Evolutionary conservation across 2,113 vertebrate species (phyloP).

Genomic region (Catagonus wagneri): DNA sequence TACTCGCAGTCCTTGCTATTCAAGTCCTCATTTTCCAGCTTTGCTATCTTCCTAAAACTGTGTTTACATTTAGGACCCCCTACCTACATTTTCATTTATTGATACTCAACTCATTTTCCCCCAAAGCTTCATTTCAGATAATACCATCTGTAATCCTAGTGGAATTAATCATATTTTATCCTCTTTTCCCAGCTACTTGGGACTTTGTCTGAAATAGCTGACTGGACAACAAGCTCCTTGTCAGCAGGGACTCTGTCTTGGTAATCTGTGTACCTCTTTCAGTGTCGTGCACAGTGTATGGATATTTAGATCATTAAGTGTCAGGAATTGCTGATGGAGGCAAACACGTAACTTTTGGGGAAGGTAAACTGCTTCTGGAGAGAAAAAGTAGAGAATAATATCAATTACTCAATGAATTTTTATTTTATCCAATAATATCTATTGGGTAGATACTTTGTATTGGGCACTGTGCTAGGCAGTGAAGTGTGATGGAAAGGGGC

Average conservation of each 20-base stretch:
- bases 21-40: background rate
- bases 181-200: background rate
- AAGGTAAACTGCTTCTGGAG: background rate
- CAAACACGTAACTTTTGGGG: background rate
- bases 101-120: background rate
- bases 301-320: slow-evolving; percentile 32
- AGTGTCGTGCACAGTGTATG: background rate
- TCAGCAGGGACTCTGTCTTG: background rate
- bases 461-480: background rate
- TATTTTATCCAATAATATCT: background rate
- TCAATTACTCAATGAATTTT: background rate
- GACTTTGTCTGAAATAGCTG: background rate
- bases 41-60: background rate
- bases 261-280: background rate
- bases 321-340: background rate
- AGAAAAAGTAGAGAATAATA: background rate
- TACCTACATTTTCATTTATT: background rate
- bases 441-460: background rate
- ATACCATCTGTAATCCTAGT: background rate
- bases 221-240: background rate
- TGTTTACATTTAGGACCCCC: background rate
- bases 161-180: background rate
- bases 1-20: background rate
- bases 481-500: background rate
- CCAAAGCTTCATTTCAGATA: slow-evolving; percentile 16